A percentile compares a stretch with the other conserved stretches of the same genome.
Evolutionary conservation across 2,888 invertebrate species (phyloP).

Genomic region (Chymomyza procnemis): DNA sequence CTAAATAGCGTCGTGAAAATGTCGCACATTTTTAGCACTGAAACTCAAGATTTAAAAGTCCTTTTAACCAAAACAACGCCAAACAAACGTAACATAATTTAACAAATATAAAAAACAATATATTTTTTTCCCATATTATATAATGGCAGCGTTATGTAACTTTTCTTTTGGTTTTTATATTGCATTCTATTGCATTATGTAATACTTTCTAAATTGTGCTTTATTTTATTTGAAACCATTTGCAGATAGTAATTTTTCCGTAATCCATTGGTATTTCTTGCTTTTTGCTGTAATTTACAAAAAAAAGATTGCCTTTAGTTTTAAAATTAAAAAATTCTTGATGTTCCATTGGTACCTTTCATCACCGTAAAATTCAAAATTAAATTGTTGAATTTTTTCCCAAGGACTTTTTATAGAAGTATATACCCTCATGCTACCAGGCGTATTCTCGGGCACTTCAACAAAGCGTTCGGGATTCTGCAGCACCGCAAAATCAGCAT

Average conservation of each 20-base stretch:
- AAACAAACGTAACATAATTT: not conserved
- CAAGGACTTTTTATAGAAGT: not conserved
- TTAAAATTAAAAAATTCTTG: too few species aligned
- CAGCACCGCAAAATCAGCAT: conserved; percentile 39
- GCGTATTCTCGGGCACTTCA: conserved; percentile 12
- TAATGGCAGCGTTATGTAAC: not conserved
- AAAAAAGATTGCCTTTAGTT: not conserved
- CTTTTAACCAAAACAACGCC: too few species aligned
- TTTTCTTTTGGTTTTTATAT: not conserved
- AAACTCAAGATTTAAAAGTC: not conserved
- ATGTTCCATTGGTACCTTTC: conserved; percentile 43
- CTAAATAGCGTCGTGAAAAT: too few species aligned
- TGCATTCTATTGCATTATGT: not conserved
- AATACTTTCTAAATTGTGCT: not conserved
- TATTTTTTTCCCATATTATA: not conserved
- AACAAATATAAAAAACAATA: not conserved
- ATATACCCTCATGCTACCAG: not conserved
- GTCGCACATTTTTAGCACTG: too few species aligned
- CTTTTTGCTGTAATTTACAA: conserved; percentile 37
- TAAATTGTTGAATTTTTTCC: conserved; percentile 16
- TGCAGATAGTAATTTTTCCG: conserved; percentile 7
- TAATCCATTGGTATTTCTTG: conserved; percentile 4
- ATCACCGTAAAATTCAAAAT: conserved; percentile 62
- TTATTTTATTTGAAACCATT: conserved; percentile 18
- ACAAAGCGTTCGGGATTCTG: conserved; percentile 30